Evolutionary conservation across 2,888 invertebrate genomes (phyloP).

Genomic region (Phrixothrix hirtus): DNA sequence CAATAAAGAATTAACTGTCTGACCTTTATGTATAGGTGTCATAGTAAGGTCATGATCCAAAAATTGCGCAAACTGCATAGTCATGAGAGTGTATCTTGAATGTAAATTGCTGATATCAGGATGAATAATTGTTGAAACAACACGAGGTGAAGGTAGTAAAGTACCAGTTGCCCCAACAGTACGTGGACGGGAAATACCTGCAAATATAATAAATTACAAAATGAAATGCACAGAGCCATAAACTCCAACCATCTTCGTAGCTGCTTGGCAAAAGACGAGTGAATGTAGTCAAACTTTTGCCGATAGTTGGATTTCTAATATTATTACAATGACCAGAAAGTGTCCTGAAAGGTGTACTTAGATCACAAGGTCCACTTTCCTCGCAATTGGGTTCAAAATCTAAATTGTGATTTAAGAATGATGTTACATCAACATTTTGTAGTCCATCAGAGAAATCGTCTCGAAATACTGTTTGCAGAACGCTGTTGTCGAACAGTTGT

Average conservation of each 20-base stretch:
- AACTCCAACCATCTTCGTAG: conserved; percentile 76
- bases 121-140: conserved; percentile 86
- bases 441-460: conserved; percentile 77
- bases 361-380: conserved; percentile 72
- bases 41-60: conserved; percentile 93
- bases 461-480: conserved; percentile 61
- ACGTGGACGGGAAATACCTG: conserved; percentile 79
- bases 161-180: conserved; percentile 73
- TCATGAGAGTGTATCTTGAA: conserved; percentile 84
- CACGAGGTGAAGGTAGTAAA: conserved; percentile 81
- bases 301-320: conserved; percentile 77
- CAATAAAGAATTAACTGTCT: too few relatives aligned
- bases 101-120: conserved; percentile 90
- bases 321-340: conserved; percentile 89
- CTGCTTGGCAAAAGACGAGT: conserved; percentile 81
- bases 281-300: conserved; percentile 83
- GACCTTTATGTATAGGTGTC: conserved; percentile 92
- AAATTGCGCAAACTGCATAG: conserved; percentile 95
- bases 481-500: conserved; percentile 71
- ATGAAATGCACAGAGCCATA: conserved; percentile 36
- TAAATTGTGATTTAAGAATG: conserved; percentile 67
- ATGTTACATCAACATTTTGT: conserved; percentile 77
- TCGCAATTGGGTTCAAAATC: conserved; percentile 73
- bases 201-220: conserved; percentile 21
- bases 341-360: conserved; percentile 70